Percentiles rank a stretch among this genome's conserved stretches.
These are phyloP conservation scores for Percina caprodes DNA, from an alignment of 2,113 vertebrate species.

Conservation along the genomic window DNA sequence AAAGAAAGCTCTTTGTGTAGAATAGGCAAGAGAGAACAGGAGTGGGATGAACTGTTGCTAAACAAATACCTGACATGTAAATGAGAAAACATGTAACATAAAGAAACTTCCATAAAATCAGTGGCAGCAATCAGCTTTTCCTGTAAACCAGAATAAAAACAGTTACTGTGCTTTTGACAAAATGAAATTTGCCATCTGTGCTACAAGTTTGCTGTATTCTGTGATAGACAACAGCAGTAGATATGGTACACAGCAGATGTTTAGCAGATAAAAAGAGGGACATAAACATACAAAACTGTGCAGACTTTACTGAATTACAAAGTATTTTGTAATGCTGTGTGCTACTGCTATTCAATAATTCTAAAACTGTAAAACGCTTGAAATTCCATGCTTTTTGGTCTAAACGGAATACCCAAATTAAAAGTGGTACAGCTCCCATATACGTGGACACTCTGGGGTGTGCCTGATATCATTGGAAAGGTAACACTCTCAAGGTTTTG, in stretches of 20 bases:
- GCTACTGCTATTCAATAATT: background rate
- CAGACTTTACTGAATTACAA: background rate
- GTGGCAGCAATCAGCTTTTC: background rate
- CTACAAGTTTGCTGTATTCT: background rate
- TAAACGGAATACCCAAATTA: too few relatives aligned
- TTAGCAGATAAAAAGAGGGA: background rate
- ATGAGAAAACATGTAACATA: background rate
- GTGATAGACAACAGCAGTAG: slow-evolving; percentile 15
- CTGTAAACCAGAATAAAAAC: slow-evolving; percentile 1
- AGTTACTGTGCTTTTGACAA: slow-evolving; percentile 15
- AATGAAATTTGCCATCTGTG: slow-evolving; percentile 30
- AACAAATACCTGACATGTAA: background rate
- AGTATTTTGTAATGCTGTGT: background rate
- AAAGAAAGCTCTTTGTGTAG: background rate
- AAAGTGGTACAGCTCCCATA: too few relatives aligned
- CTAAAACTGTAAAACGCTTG: background rate
- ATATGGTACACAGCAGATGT: background rate
- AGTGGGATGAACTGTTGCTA: slow-evolving; percentile 1
- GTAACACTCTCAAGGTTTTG: too few relatives aligned
- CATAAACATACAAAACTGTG: background rate
- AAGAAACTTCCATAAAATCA: background rate
- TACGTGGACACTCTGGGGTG: too few relatives aligned
- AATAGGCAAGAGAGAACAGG: slow-evolving; percentile 1
- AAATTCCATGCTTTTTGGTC: too few relatives aligned
- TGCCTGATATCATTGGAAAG: too few relatives aligned